Evolutionary conservation across 2,797 vertebrate species (phyloP).

Genomic region (Allenopithecus nigroviridis): DNA sequence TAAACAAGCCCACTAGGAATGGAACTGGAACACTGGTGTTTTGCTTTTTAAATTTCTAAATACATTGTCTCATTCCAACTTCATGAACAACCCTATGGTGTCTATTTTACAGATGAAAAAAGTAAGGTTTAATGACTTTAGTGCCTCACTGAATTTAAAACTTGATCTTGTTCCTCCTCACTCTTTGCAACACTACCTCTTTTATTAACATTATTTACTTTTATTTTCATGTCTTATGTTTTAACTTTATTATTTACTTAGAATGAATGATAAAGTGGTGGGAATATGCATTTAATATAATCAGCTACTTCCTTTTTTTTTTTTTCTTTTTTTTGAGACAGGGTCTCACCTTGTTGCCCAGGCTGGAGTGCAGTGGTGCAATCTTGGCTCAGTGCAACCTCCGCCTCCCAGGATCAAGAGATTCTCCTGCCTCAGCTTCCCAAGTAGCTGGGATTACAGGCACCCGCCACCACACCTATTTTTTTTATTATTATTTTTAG

Average conservation of each 20-base stretch:
- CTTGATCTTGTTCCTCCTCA: neutral
- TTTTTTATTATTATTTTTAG: no score
- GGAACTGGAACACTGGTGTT: neutral
- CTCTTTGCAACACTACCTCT: neutral
- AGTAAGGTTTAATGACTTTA: rapidly evolving
- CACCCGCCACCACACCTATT: no score
- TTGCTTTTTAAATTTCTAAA: neutral
- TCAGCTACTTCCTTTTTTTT: neutral
- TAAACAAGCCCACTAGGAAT: no score
- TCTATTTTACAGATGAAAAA: neutral
- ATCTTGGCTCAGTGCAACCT: no score
- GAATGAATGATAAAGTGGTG: neutral
- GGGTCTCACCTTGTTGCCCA: no score
- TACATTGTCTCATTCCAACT: neutral
- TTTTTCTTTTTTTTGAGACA: no score
- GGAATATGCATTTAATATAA: neutral
- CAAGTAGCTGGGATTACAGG: no score
- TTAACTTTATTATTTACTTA: neutral
- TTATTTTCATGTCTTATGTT: neutral
- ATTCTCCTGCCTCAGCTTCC: no score
- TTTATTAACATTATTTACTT: neutral
- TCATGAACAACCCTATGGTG: neutral
- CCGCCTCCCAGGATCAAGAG: no score
- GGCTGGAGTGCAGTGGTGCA: no score
- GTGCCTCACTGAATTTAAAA: neutral